phyloP scores from a whole-genome alignment of 2,888 invertebrate genomes.

The Fragum fragum region DNA sequence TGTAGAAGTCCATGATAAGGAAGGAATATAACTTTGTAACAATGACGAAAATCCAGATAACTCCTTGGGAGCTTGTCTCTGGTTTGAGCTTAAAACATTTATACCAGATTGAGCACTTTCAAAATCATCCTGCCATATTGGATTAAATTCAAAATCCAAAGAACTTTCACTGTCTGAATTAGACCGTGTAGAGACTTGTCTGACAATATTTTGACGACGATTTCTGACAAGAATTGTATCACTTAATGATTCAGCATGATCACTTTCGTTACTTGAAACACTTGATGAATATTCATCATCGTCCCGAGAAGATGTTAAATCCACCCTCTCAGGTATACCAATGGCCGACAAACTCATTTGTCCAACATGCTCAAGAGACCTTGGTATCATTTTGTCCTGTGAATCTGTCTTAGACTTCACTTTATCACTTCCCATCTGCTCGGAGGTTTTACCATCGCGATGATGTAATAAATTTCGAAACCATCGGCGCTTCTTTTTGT shows the following conservation, averaged over 20 bases:
- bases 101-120: background rate
- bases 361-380: constrained; percentile 62
- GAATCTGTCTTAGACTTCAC: background rate
- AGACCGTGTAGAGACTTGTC: constrained; percentile 41
- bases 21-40: constrained; percentile 53
- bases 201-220: constrained; percentile 15
- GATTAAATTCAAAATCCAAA: constrained; percentile 45
- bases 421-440: background rate
- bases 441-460: constrained; percentile 30
- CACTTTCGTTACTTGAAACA: constrained; percentile 62
- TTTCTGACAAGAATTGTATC: background rate
- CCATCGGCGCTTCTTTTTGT: constrained; percentile 67
- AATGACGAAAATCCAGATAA: constrained; percentile 39
- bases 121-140: constrained; percentile 45
- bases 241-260: constrained; percentile 33
- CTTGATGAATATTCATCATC: constrained; percentile 56
- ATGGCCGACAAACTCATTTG: constrained; percentile 44
- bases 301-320: constrained; percentile 25
- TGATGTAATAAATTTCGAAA: constrained; percentile 50
- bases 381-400: constrained; percentile 36
- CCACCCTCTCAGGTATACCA: constrained; percentile 34
- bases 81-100: background rate
- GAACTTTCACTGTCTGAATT: constrained; percentile 55
- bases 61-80: constrained; percentile 21
- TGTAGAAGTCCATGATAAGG: constrained; percentile 33